A percentile compares a stretch with the other conserved stretches of the same genome.
Evolutionary conservation across 2,113 vertebrate species (phyloP).

Genomic region (Neotoma lepida): DNA sequence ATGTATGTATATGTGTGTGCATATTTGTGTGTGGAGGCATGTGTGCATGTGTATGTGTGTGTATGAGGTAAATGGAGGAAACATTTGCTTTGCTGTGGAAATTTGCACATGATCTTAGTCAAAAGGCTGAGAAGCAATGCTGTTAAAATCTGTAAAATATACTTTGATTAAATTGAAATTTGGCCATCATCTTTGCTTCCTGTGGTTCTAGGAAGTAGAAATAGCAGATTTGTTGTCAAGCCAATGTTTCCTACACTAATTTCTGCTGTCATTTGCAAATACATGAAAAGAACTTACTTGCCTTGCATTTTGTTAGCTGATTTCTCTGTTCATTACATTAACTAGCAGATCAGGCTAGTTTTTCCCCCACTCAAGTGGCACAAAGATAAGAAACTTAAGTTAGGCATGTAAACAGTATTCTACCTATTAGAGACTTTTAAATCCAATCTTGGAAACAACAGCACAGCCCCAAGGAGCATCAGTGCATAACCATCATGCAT

Average conservation of each 20-base stretch:
- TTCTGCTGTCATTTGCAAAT: constrained; percentile 12
- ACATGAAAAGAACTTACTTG: neutral
- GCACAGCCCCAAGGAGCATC: neutral
- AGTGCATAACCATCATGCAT: neutral
- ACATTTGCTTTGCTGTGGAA: neutral
- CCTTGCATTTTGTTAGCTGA: constrained; percentile 8
- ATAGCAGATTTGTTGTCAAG: neutral
- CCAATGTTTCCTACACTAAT: neutral
- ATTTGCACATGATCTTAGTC: neutral
- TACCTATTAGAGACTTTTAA: neutral
- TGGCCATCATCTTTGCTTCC: neutral
- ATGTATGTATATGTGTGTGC: neutral
- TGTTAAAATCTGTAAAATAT: constrained; percentile 28
- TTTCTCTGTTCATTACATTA: neutral
- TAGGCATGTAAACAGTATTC: neutral
- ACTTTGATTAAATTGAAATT: neutral
- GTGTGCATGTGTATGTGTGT: neutral
- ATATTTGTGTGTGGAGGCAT: neutral
- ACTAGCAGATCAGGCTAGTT: neutral
- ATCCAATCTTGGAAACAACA: neutral
- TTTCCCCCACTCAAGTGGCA: neutral
- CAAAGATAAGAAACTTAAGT: neutral
- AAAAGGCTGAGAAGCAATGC: neutral
- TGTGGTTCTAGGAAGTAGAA: neutral
- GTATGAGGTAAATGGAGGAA: neutral